Percentiles rank a stretch among this genome's conserved stretches.
These are phyloP conservation scores for Sesia bembeciformis DNA, from an alignment of 2,888 invertebrate genomes.

Conservation along the genomic window DNA sequence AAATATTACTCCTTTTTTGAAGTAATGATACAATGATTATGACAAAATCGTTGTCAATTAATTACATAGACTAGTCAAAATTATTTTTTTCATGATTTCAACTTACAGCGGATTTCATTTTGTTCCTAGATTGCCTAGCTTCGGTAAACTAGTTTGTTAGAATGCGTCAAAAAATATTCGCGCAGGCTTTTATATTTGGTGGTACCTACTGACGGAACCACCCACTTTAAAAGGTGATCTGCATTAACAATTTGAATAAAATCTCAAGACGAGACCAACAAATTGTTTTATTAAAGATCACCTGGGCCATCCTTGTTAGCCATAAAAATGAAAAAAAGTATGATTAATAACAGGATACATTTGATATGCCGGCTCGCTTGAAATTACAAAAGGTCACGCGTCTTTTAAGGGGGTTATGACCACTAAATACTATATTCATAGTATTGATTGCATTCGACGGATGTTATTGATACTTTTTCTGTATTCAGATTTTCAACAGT, in stretches of 20 bases:
- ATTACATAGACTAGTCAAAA: too few relatives aligned
- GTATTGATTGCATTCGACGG: neutral
- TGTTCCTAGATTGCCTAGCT: slow-evolving; percentile 37
- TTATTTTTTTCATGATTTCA: neutral
- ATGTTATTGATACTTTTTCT: too few relatives aligned
- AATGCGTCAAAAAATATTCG: slow-evolving; percentile 52
- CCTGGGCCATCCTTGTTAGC: slow-evolving; percentile 1
- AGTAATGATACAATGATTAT: too few relatives aligned
- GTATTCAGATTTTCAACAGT: too few relatives aligned
- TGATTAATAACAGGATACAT: neutral
- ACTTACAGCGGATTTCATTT: slow-evolving; percentile 60
- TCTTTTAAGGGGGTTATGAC: neutral
- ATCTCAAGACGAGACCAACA: slow-evolving; percentile 2
- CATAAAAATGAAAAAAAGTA: neutral
- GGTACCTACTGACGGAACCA: slow-evolving; percentile 28
- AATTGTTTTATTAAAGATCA: slow-evolving; percentile 7
- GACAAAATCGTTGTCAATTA: too few relatives aligned
- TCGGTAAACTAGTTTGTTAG: slow-evolving; percentile 53
- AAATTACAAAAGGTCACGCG: neutral
- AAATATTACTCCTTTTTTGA: neutral
- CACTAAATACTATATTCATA: neutral
- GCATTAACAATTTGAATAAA: slow-evolving; percentile 33
- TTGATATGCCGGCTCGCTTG: neutral
- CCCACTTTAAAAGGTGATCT: slow-evolving; percentile 49
- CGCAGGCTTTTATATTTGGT: slow-evolving; percentile 54